Evolutionary conservation across 2,113 vertebrate genomes (phyloP), one percentile per base, ranked within the genome.

Genomic region (Aix galericulata): DNA sequence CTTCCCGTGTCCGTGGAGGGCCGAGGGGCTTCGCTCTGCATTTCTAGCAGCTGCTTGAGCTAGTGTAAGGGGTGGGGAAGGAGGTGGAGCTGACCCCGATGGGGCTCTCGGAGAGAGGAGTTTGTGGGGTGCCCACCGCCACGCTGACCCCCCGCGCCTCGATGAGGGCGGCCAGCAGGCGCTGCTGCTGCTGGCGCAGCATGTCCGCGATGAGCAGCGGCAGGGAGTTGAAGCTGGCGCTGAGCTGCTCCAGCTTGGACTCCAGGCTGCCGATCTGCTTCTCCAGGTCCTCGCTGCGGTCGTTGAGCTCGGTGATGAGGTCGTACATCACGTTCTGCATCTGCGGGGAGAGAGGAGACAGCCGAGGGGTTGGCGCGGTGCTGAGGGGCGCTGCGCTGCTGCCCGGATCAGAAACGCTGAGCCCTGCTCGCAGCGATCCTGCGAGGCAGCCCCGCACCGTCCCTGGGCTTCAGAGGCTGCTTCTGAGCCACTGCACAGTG

Each of bases 251-350:
- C 97, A 99, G 98, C 81, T 99, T 98, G 81, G 98, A 97, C 95
- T 99, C 99, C 97, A 99, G 97, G 87, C 99, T 98, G 68, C 99
- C 97, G n/a, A 99, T 98, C 97, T 99, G 99, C 75, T 99, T 99
- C 97, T 99, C 99, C 97, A 99, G 96, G 97, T 99, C 99, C 96
- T 99, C 99, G 2, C 99, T 99, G 94, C 99, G 99, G 76, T 99
- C 99, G 5, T 99, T 99, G 83, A 99, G 98, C 92, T 99, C 99
- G 0, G 99, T 99, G 98, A 99, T 99, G 71, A 99, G 98, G 97
- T 99, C 99, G 9, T 99, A 99, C 99, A 99, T 99, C 96, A 99
- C 99, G 0, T 98, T 99, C 98, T 99, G 99, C 99, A 99, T 99
- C 99, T 99, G 91, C 2, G 42, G 27, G 46, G 82, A 36, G 82